phyloP scores from a whole-genome alignment of 2,113 vertebrate species.

The Vulpes lagopus region DNA sequence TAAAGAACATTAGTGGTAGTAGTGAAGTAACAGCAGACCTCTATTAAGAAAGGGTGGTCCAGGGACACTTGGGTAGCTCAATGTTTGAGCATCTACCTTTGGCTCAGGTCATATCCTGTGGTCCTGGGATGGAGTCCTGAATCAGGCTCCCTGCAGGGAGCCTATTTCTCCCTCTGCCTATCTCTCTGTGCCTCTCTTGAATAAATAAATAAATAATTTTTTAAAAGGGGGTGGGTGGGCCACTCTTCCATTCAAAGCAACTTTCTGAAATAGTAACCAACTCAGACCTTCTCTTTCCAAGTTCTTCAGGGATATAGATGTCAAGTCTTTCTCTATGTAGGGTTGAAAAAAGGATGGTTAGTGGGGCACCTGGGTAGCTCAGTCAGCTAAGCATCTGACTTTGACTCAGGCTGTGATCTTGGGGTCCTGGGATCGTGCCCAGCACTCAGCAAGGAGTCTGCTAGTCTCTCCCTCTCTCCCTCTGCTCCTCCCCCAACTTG shows the following conservation, averaged over 20 bases:
- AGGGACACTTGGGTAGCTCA: no score
- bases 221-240: background rate
- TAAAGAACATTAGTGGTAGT: background rate
- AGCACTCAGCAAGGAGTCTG: background rate
- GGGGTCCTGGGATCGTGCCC: background rate
- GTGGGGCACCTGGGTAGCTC: background rate
- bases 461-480: background rate
- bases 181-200: no score
- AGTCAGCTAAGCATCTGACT: background rate
- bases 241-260: conserved; percentile 24
- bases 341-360: background rate
- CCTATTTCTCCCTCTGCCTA: no score
- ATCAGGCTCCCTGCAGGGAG: no score
- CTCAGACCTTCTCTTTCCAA: background rate
- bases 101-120: no score
- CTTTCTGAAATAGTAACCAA: conserved; percentile 16
- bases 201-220: no score
- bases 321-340: background rate
- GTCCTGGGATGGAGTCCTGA: no score
- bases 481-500: no score
- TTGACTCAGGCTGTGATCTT: background rate
- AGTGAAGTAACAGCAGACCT: background rate
- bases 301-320: background rate
- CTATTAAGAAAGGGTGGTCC: background rate
- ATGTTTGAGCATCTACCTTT: no score